Conservation (phyloP, 35 echinoderm and acorn worm species). For the Heliocidaris tuberculata region DNA sequence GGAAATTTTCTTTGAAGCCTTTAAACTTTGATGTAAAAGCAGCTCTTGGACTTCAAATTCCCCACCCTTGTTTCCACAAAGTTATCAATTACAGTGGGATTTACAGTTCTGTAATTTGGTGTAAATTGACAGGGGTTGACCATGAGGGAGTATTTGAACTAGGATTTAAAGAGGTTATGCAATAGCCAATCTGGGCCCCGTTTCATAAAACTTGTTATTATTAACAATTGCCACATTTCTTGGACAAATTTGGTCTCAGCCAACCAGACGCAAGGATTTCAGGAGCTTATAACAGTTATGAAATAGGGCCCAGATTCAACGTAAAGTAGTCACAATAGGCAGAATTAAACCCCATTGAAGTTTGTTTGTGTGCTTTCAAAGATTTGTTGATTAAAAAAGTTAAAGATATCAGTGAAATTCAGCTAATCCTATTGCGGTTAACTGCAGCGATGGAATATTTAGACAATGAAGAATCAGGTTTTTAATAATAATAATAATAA, state of each 20-base stretch:
- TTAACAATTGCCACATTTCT: no score
- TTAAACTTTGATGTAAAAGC: background rate
- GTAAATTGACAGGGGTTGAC: background rate
- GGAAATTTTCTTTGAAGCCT: no score
- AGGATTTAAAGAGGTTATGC: background rate
- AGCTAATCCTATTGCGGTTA: background rate
- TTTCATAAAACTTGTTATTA: no score
- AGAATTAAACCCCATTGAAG: background rate
- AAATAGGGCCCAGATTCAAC: background rate
- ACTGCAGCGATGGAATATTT: background rate
- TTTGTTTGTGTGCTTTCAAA: background rate
- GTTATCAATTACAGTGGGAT: background rate
- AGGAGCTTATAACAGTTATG: no score
- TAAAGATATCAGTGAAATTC: background rate
- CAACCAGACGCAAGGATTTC: no score
- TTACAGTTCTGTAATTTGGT: conserved; percentile 3
- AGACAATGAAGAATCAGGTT: no score
- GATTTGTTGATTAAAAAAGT: background rate
- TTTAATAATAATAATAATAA: no score
- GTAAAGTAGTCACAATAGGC: background rate
- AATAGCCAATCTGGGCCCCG: background rate
- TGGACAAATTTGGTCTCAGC: no score
- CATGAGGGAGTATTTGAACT: background rate
- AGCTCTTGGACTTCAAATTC: background rate
- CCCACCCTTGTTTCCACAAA: background rate